Percentiles rank a stretch among this genome's conserved stretches.
These are phyloP conservation scores for Percina caprodes DNA, from an alignment of 2,113 vertebrate species.

Conservation along the genomic window DNA sequence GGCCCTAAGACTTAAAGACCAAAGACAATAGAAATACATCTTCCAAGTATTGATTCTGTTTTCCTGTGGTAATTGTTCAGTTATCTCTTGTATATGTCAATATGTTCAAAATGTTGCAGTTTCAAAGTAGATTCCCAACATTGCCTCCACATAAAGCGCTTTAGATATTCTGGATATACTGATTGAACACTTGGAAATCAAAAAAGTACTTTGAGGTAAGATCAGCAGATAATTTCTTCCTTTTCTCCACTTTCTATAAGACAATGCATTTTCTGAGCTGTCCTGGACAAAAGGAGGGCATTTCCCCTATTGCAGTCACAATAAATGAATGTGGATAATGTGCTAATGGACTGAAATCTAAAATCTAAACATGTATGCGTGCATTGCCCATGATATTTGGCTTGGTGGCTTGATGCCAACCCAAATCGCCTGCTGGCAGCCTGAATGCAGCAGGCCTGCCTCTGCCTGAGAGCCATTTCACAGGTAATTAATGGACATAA, in stretches of 20 bases:
- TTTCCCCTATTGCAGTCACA: slow-evolving; percentile 10
- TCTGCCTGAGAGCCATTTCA: slow-evolving; percentile 79
- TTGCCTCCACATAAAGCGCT: background rate
- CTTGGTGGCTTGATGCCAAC: slow-evolving; percentile 54
- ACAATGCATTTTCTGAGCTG: background rate
- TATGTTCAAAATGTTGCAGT: too few species aligned
- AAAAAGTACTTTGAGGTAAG: background rate
- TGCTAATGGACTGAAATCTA: slow-evolving; percentile 41
- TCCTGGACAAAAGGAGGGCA: background rate
- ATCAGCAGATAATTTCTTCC: background rate
- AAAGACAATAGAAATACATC: background rate
- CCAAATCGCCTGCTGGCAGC: slow-evolving; percentile 62
- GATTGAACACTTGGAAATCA: background rate
- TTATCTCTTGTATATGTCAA: background rate
- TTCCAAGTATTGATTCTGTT: too few species aligned
- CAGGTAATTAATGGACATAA: slow-evolving; percentile 85
- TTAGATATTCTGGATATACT: background rate
- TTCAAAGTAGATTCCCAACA: background rate
- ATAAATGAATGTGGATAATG: slow-evolving; percentile 20
- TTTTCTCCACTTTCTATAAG: background rate
- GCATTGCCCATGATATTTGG: slow-evolving; percentile 40
- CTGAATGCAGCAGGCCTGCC: slow-evolving; percentile 49
- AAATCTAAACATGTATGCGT: slow-evolving; percentile 36
- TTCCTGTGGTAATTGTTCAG: background rate
- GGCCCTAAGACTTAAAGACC: background rate